Evolutionary conservation across 2,797 vertebrate species (phyloP).

Genomic region (Cirrhinus molitorella): DNA sequence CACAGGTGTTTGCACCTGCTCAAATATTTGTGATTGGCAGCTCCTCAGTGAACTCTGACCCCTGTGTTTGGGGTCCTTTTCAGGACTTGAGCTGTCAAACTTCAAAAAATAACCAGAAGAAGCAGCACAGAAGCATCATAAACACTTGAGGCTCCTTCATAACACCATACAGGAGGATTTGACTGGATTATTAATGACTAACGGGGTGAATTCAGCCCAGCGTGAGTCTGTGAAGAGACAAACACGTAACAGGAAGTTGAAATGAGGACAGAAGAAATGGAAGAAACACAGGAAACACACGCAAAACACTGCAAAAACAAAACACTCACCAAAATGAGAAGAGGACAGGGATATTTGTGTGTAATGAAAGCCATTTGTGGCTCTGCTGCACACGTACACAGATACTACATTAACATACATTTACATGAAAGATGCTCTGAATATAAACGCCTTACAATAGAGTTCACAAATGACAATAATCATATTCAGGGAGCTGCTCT

Average conservation of each 20-base stretch:
- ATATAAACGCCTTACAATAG: not conserved
- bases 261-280: not conserved
- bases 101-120: not conserved
- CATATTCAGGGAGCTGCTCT: not conserved
- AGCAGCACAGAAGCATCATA: not conserved
- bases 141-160: not conserved
- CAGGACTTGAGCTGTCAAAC: not conserved
- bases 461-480: not conserved
- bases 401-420: not conserved
- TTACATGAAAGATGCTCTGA: not conserved
- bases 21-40: constrained; percentile 17
- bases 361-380: not conserved
- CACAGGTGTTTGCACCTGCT: not conserved
- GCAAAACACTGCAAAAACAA: not conserved
- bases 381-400: not conserved
- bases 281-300: not conserved
- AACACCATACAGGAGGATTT: not conserved
- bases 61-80: not conserved
- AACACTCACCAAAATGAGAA: not conserved
- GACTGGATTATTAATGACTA: constrained; percentile 8
- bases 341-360: too few relatives aligned
- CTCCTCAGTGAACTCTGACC: constrained; percentile 20
- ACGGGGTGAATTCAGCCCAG: not conserved
- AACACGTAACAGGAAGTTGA: not conserved
- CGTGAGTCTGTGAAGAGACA: not conserved